Percentiles rank a stretch among this genome's conserved stretches.
phyloP scores from a whole-genome alignment of 2,797 vertebrate species.

The Falco novaeseelandiae region DNA sequence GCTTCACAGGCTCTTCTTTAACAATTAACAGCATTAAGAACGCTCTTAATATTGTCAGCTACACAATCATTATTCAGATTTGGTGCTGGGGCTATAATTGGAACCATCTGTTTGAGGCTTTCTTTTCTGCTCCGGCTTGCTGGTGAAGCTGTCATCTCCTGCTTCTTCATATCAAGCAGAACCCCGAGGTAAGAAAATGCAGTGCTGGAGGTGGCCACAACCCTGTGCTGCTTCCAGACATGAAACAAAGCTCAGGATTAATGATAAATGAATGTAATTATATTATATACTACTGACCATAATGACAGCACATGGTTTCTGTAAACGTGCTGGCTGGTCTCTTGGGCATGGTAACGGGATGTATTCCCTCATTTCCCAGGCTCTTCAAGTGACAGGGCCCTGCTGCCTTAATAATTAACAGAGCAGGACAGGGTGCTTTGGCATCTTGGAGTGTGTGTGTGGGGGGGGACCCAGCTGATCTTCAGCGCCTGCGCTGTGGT shows the following conservation, averaged over 20 bases:
- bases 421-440: not conserved
- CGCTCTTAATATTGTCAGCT: not conserved
- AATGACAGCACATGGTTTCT: not conserved
- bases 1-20: not conserved
- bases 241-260: not conserved
- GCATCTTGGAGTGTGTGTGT: not conserved
- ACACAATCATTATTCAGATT: not conserved
- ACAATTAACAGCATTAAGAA: not conserved
- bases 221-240: not conserved
- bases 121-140: not conserved
- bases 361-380: not conserved
- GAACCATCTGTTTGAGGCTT: not conserved
- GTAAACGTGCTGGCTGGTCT: not conserved
- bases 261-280: not conserved
- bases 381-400: not conserved
- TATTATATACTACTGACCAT: not conserved
- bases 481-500: accelerated
- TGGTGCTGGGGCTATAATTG: not conserved
- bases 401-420: not conserved
- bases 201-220: not conserved
- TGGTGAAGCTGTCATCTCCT: not conserved
- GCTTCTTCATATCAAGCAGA: not conserved
- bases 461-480: accelerated
- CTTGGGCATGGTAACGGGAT: not conserved
- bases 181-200: not conserved